Conservation (phyloP, 2,113 vertebrate genomes). For the Trachemys scripta region DNA sequence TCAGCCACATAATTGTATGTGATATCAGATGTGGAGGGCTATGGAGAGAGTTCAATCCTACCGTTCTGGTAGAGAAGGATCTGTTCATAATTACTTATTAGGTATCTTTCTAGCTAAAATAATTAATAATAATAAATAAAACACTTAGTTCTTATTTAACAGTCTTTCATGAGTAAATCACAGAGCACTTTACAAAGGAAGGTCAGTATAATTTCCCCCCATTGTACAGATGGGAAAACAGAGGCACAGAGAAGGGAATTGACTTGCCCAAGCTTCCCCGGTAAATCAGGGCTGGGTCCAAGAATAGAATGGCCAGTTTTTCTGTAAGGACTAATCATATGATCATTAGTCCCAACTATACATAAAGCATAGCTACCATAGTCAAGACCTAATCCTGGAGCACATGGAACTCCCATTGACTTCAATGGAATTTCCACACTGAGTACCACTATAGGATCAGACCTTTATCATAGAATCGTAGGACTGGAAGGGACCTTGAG, state of each 20-base stretch:
- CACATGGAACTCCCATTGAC: not conserved
- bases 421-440: not conserved
- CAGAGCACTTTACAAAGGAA: not conserved
- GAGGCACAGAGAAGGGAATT: not conserved
- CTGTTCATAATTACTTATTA: not conserved
- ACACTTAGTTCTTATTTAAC: not conserved
- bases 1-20: not conserved
- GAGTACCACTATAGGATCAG: not conserved
- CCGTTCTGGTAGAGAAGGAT: too few relatives aligned
- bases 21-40: too few relatives aligned
- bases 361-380: not conserved
- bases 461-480: not conserved
- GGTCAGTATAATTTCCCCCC: not conserved
- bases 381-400: not conserved
- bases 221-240: not conserved
- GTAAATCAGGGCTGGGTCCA: not conserved
- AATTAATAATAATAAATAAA: not conserved
- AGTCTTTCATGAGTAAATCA: not conserved
- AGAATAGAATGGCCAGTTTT: not conserved
- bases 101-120: not conserved
- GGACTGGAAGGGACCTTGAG: too few relatives aligned
- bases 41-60: too few relatives aligned
- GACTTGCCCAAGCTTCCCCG: not conserved
- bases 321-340: not conserved
- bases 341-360: not conserved